Conservation (phyloP, 2,797 vertebrate species). For the Phalloptychus januarius region DNA sequence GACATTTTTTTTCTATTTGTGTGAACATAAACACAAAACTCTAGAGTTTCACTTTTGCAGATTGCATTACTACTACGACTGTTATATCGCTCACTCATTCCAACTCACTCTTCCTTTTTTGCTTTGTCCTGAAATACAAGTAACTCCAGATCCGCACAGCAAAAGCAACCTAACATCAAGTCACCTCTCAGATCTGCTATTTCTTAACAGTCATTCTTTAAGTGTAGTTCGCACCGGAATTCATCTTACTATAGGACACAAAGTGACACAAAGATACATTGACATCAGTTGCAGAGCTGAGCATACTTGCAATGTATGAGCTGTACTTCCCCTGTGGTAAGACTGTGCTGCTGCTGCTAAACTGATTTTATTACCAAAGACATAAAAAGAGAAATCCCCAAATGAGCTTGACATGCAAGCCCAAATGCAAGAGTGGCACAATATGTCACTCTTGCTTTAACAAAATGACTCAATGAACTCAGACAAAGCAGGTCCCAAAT, state of each 20-base stretch:
- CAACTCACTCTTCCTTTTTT: neutral
- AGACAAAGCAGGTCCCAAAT: constrained; percentile 5
- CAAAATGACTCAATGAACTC: constrained; percentile 7
- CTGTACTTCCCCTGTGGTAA: constrained; percentile 71
- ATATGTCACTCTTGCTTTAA: constrained; percentile 7
- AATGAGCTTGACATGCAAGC: constrained; percentile 33
- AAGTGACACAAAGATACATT: constrained; percentile 32
- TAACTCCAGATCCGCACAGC: constrained; percentile 11
- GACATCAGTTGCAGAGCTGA: constrained; percentile 30
- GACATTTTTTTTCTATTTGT: neutral
- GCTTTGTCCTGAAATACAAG: constrained; percentile 13
- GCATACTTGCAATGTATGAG: constrained; percentile 54
- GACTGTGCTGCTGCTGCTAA: constrained; percentile 45
- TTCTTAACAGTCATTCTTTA: constrained; percentile 13
- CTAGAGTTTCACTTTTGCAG: constrained; percentile 4
- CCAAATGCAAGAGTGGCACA: no score
- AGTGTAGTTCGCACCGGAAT: constrained; percentile 10
- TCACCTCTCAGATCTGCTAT: neutral
- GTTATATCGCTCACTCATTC: neutral
- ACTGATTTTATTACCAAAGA: constrained; percentile 61
- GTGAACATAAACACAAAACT: neutral
- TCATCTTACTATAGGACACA: constrained; percentile 9
- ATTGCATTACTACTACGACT: constrained; percentile 46
- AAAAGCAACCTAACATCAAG: constrained; percentile 22
- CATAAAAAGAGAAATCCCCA: constrained; percentile 38